Percentiles rank a stretch among this genome's conserved stretches.
Evolutionary conservation across 2,888 invertebrate genomes (phyloP).

Genomic region (Monopis laevigella): DNA sequence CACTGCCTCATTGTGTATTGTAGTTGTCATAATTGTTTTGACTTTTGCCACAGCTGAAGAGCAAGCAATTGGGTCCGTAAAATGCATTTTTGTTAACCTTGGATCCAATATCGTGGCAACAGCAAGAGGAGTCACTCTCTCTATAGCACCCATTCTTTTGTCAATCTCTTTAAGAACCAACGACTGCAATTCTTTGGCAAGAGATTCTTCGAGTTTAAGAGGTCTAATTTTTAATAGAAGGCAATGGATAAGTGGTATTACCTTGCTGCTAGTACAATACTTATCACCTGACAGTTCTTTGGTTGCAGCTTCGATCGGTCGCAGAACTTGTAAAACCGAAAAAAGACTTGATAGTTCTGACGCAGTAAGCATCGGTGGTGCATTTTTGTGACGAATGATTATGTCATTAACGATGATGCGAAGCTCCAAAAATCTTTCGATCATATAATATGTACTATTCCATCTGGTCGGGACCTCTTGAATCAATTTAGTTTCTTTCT

Average conservation of each 20-base stretch:
- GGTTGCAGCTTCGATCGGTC: slow-evolving; percentile 20
- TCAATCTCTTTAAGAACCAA: slow-evolving; percentile 16
- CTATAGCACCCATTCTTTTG: slow-evolving; percentile 16
- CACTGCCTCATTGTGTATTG: not conserved
- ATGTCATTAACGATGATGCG: slow-evolving; percentile 15
- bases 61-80: not conserved
- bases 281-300: slow-evolving; percentile 20
- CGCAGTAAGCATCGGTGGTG: slow-evolving; percentile 19
- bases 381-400: slow-evolving; percentile 14
- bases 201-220: too few species aligned
- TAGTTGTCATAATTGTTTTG: slow-evolving; percentile 1
- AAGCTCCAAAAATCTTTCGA: slow-evolving; percentile 10
- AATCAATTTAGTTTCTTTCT: slow-evolving; percentile 12
- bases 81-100: slow-evolving; percentile 19
- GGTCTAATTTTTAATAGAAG: too few species aligned
- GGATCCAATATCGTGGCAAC: slow-evolving; percentile 23
- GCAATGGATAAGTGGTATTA: too few species aligned
- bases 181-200: slow-evolving; percentile 16
- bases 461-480: slow-evolving; percentile 12
- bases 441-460: slow-evolving; percentile 12
- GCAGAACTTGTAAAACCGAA: slow-evolving; percentile 18
- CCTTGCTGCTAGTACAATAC: slow-evolving; percentile 19
- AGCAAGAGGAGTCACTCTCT: slow-evolving; percentile 19
- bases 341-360: slow-evolving; percentile 18
- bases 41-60: not conserved